These are phyloP conservation scores for Enteromius afrohamiltoni DNA, from an alignment of 2,797 vertebrate genomes.

Conservation along the genomic window DNA sequence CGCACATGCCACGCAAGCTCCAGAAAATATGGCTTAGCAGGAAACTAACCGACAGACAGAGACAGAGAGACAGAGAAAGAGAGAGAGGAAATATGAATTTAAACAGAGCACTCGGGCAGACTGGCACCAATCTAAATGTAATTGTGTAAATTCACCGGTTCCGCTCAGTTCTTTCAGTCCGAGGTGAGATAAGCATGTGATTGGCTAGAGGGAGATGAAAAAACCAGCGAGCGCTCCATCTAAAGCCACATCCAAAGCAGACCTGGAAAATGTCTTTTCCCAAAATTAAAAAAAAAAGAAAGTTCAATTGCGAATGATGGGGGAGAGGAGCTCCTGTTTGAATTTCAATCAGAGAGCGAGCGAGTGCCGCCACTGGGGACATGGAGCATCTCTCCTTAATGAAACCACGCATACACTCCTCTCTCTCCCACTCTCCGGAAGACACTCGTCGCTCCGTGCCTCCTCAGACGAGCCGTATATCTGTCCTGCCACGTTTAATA, in stretches of 20 bases:
- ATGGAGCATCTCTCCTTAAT: slow-evolving; percentile 50
- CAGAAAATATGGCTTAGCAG: slow-evolving; percentile 30
- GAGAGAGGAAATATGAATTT: slow-evolving; percentile 34
- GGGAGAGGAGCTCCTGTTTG: slow-evolving; percentile 45
- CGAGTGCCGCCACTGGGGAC: slow-evolving; percentile 36
- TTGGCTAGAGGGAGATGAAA: slow-evolving; percentile 55
- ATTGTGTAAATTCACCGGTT: slow-evolving; percentile 53
- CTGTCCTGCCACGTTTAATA: slow-evolving; percentile 42
- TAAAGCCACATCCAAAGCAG: slow-evolving; percentile 24
- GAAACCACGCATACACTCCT: slow-evolving; percentile 54
- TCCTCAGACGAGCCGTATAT: slow-evolving; percentile 53
- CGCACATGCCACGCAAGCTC: neutral
- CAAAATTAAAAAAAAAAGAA: slow-evolving; percentile 32
- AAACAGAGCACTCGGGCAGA: slow-evolving; percentile 44
- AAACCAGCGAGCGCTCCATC: slow-evolving; percentile 39
- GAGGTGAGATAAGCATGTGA: slow-evolving; percentile 55
- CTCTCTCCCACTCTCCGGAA: slow-evolving; percentile 44
- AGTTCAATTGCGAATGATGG: slow-evolving; percentile 42
- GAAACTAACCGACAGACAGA: slow-evolving; percentile 11
- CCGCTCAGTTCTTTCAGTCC: slow-evolving; percentile 48
- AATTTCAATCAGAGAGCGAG: slow-evolving; percentile 55
- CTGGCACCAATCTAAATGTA: slow-evolving; percentile 53
- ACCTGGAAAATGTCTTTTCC: slow-evolving; percentile 35
- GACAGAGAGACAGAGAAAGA: slow-evolving; percentile 13
- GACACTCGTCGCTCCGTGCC: slow-evolving; percentile 50